Percentiles rank a stretch among this genome's conserved stretches.
phyloP scores from a whole-genome alignment of 2,888 invertebrate species.

The Leucoma salicis region DNA sequence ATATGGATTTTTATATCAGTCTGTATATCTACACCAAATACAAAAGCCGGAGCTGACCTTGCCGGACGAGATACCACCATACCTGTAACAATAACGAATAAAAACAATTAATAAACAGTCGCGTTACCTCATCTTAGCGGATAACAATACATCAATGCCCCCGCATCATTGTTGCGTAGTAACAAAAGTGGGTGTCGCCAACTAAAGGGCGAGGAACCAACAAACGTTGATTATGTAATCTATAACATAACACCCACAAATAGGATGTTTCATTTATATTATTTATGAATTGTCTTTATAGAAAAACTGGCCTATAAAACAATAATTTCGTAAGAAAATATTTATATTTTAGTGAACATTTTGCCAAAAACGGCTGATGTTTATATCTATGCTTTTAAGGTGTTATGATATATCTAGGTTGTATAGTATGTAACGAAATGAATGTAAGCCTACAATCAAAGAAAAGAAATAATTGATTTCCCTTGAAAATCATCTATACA shows the following conservation, averaged over 20 bases:
- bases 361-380: too few relatives aligned
- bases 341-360: too few relatives aligned
- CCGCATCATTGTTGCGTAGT: constrained; percentile 70
- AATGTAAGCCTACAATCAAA: too few relatives aligned
- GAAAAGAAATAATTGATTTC: too few relatives aligned
- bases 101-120: constrained; percentile 69
- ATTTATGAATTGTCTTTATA: constrained; percentile 25
- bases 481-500: too few relatives aligned
- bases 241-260: constrained; percentile 32
- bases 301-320: constrained; percentile 19
- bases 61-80: constrained; percentile 47
- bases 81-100: constrained; percentile 74
- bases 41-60: constrained; percentile 33
- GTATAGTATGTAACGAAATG: too few relatives aligned
- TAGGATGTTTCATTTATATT: constrained; percentile 29
- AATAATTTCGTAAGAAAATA: too few relatives aligned
- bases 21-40: neutral
- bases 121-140: constrained; percentile 55
- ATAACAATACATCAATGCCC: constrained; percentile 67
- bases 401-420: too few relatives aligned
- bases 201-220: constrained; percentile 28
- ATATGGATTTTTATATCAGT: too few relatives aligned
- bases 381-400: too few relatives aligned
- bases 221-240: constrained; percentile 33
- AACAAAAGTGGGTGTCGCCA: constrained; percentile 55